Evolutionary conservation across 1,140 invertebrate genomes (phyloP), one percentile per base, ranked within the genome.

Genomic region (Papilio machaon): DNA sequence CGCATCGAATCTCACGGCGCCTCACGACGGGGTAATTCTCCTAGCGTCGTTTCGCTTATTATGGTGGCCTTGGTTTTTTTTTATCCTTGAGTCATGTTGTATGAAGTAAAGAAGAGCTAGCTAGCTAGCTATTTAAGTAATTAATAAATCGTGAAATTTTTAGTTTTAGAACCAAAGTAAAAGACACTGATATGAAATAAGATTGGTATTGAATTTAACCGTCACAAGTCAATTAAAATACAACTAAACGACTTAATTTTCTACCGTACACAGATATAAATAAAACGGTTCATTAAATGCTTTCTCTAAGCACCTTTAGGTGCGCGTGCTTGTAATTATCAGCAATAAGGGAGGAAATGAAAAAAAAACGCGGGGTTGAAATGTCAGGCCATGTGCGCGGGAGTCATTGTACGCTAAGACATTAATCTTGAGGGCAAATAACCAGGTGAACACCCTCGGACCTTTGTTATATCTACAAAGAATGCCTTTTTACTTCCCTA

Each of bases 231-330:
- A 30, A 60, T 60, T 60, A 60, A 19, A 60, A 19, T 19, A 8
- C 19, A 60, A 19, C 6, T 60, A 19, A 60, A 19, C 58, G 7
- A 60, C 8, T 79, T 30, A 73, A 79, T 80, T 80, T 80, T 76
- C 30, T 35, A 86, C 78, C 81, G 82, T 80, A 54, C 82, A 47
- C 70, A 60, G 67, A 79, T 81, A 47, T 83, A 54, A 78, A 87
- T 82, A 74, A 86, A 90, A 88, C 88, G 85, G 84, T 89, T 90
- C 89, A 90, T 92, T 92, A 91, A 85, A 83, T 58, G 88, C 92
- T 92, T 92, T 94, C 91, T 90, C 90, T 92, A 90, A 91, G 91
- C 92, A 94, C 91, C 92, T 94, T 94, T 92, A 83, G 86, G 64
- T 82, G 83, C 92, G 91, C 91, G 92, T 94, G 92, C 82, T 80